Evolutionary conservation across 2,113 vertebrate species (phyloP).

Genomic region (Lontra canadensis): DNA sequence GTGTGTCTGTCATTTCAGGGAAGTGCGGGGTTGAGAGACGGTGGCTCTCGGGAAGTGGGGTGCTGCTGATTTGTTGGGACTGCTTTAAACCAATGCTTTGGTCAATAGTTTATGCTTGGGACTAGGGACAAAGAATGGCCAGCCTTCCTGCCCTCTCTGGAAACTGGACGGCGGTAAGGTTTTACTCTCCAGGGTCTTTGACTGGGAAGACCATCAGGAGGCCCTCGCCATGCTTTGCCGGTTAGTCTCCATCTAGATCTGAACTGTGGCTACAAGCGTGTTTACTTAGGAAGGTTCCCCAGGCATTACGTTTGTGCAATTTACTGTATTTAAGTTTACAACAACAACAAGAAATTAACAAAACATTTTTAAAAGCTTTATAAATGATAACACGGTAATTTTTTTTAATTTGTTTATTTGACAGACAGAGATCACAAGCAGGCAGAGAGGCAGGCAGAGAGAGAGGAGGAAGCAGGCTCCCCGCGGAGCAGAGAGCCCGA

Average conservation of each 20-base stretch:
- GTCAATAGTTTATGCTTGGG: not conserved
- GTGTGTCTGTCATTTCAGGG: no score
- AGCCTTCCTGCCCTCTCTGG: no score
- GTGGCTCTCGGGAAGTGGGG: fast-evolving
- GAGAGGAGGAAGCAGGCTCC: no score
- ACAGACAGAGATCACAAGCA: not conserved
- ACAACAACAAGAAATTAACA: not conserved
- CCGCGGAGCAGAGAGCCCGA: no score
- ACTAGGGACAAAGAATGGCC: not conserved
- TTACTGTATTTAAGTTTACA: not conserved
- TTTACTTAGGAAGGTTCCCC: not conserved
- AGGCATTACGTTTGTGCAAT: no score
- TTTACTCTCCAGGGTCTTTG: no score
- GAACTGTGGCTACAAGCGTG: fast-evolving
- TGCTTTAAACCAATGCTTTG: not conserved
- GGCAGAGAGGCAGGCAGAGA: no score
- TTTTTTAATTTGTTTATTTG: not conserved
- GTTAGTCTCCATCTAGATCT: fast-evolving
- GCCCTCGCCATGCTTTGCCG: no score
- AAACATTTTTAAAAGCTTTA: not conserved
- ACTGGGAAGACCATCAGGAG: not conserved
- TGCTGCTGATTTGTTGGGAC: not conserved
- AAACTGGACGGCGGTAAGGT: fast-evolving
- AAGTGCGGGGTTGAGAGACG: not conserved
- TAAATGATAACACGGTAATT: not conserved